phyloP scores from a whole-genome alignment of 2,113 vertebrate genomes.

The Pachypanchax playfairii region DNA sequence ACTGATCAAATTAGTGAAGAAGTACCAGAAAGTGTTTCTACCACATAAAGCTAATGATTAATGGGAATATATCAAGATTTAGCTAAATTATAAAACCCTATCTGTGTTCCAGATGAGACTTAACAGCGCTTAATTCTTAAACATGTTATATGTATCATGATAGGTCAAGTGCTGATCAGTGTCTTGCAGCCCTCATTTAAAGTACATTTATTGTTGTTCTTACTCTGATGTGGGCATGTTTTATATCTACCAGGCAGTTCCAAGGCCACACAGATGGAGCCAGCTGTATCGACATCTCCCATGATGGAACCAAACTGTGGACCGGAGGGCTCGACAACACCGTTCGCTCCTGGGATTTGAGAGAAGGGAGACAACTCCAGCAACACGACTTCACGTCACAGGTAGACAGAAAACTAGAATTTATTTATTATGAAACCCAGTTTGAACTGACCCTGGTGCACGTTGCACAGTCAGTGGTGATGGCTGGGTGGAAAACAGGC shows the following conservation, averaged over 20 bases:
- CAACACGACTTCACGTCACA: conserved; percentile 98
- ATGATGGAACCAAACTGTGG: conserved; percentile 95
- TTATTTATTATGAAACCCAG: not conserved
- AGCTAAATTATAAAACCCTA: too few relatives aligned
- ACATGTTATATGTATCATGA: too few relatives aligned
- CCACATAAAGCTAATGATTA: not conserved
- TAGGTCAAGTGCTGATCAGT: too few relatives aligned
- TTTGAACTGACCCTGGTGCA: not conserved
- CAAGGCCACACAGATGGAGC: conserved; percentile 96
- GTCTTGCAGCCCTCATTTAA: too few relatives aligned
- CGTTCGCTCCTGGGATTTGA: conserved; percentile 94
- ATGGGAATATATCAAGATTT: too few relatives aligned
- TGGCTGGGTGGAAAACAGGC: not conserved
- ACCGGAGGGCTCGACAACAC: conserved; percentile 96
- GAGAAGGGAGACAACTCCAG: conserved; percentile 95
- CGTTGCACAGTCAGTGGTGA: not conserved
- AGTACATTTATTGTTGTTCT: not conserved
- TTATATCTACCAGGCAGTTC: conserved; percentile 83
- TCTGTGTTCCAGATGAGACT: too few relatives aligned
- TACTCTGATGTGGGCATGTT: not conserved
- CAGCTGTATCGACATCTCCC: conserved; percentile 97
- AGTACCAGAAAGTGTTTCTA: not conserved
- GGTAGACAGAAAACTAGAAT: conserved; percentile 68
- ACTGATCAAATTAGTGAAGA: not conserved
- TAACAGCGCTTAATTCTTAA: too few relatives aligned